Base-by-base conservation (phyloP, 2,113 vertebrate genomes). In the Lagopus leucura region DNA sequence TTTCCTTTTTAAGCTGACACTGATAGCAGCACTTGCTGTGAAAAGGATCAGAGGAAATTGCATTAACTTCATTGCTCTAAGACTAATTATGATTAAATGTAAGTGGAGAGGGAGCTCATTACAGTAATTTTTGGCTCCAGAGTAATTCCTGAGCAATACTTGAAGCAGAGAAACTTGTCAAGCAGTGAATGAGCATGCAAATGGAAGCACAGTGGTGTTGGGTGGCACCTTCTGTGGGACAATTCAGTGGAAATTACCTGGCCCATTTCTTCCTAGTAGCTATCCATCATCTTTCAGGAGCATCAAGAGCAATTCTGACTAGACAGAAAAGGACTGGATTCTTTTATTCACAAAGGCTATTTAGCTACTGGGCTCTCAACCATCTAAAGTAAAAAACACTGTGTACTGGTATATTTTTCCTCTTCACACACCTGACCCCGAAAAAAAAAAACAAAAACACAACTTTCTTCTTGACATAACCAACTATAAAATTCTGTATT, bases 41-140 rank as follows among this genome's bases (percentile, higher is more conserved):
- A 88, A 93, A 96, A 90, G 77, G 80, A 94, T 71, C 89, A 93
- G 79, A 91, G 69, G 92, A 94, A 91, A 93, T 87, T 89, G 82
- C 94, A 91, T 81, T 97, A 89, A 93, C 70, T 95, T 96, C 94
- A 96, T 94, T 90, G 95, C 38, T 63, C 76, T 92, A 50, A 75
- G 83, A 94, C 77, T 97, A 96, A 97, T 86, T 94, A 92, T 61
- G 54, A 57, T 72, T 75, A 96, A 93, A 91, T 34, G 88, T 50
- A 50, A 57, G 61, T 86, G 79, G 71, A 11, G 67, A 86, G 69
- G 65, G 63, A 92, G 54, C 57, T 95, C 48, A 55, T 92, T 76
- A 95, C 36, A 83, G 86, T 75, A 78, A 42, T 77, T 54, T 82
- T 76, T 86, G 69, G 61, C 82, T 92, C 65, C 52, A 13, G n/a